Conservation (phyloP, 2,797 vertebrate genomes). For the Oryzias sinensis region DNA sequence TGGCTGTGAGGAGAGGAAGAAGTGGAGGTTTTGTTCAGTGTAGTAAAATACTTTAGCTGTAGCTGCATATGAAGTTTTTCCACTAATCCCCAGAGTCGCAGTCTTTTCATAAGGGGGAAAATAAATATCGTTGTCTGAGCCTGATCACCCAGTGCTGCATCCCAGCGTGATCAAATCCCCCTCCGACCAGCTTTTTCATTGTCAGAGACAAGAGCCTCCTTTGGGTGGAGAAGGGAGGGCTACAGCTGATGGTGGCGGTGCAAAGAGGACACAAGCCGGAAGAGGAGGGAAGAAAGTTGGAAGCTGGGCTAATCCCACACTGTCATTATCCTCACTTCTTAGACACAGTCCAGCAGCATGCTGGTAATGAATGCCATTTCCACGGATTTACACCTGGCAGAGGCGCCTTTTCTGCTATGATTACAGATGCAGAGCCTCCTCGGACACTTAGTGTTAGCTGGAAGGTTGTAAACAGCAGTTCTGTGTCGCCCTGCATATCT, state of each 20-base stretch:
- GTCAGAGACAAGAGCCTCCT: conserved; percentile 54
- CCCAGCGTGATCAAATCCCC: conserved; percentile 68
- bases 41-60: conserved; percentile 54
- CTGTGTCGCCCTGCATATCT: conserved; percentile 32
- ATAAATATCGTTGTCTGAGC: conserved; percentile 68
- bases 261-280: conserved; percentile 28
- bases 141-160: conserved; percentile 63
- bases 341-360: conserved; percentile 45
- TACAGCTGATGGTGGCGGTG: conserved; percentile 25
- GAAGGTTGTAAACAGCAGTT: conserved; percentile 48
- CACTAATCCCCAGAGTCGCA: conserved; percentile 61
- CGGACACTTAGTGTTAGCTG: conserved; percentile 46
- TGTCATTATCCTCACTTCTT: conserved; percentile 70
- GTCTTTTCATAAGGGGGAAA: conserved; percentile 54
- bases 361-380: conserved; percentile 65
- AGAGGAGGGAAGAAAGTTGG: conserved; percentile 51
- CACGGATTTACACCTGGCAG: conserved; percentile 64
- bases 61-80: conserved; percentile 62
- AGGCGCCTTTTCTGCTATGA: conserved; percentile 48
- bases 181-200: conserved; percentile 52
- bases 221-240: conserved; percentile 21
- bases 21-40: conserved; percentile 35
- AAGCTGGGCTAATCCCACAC: conserved; percentile 65
- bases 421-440: conserved; percentile 50
- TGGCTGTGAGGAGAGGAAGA: conserved; percentile 3